phyloP scores from a whole-genome alignment of 2,888 invertebrate genomes.

The Orgyia antiqua region DNA sequence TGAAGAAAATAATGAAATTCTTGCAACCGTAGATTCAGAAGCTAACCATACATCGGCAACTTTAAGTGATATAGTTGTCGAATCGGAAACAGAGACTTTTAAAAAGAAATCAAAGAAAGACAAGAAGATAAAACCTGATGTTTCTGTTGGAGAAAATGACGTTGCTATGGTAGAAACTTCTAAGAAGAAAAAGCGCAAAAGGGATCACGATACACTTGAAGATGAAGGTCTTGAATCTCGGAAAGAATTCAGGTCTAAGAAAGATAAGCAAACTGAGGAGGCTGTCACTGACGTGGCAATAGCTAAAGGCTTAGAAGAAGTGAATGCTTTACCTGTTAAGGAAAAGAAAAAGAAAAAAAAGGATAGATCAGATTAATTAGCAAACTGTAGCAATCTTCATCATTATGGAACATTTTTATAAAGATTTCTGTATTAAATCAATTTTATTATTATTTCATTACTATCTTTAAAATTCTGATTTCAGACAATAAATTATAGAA shows the following conservation, averaged over 20 bases:
- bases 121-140: not conserved
- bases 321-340: not conserved
- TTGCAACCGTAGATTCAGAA: no score
- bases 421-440: no score
- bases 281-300: not conserved
- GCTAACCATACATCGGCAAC: not conserved
- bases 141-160: not conserved
- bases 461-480: no score
- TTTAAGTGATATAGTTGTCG: not conserved
- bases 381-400: no score
- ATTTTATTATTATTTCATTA: no score
- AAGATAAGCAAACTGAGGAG: not conserved
- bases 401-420: no score
- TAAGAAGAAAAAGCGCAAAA: slow-evolving; percentile 4
- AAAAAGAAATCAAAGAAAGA: slow-evolving; percentile 1
- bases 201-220: not conserved
- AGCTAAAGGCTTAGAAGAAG: not conserved
- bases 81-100: not conserved
- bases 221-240: not conserved
- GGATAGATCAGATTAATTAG: not conserved
- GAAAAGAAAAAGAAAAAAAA: not conserved
- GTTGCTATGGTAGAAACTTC: not conserved
- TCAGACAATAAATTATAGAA: no score
- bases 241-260: not conserved
- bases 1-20: no score